Evolutionary conservation across 2,888 invertebrate species (phyloP), one percentile per base, ranked within the genome.

Genomic region (Ganaspis brasiliensis): DNA sequence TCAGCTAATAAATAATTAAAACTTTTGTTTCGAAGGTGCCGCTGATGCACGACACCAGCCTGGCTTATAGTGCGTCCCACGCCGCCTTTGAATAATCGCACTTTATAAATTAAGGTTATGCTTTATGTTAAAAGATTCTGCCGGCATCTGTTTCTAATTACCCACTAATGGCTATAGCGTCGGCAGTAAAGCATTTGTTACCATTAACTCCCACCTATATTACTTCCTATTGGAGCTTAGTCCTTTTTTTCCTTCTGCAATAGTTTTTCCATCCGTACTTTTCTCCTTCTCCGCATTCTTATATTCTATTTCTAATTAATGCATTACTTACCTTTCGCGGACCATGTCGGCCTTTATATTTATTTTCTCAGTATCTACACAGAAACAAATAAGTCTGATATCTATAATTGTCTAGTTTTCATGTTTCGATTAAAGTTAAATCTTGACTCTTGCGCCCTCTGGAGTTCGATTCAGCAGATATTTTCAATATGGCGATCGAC

Each of bases 131-230:
- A 91, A 91, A 91, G 91, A 91, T 91, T 91, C 90, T 67, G 88
- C 89, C 91, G 88, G 91, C 91, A 91, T 91, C 91, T 91, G 91
- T 91, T 91, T 91, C 91, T 91, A 91, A 91, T 91, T 91, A 91
- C 91, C 91, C 90, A 89, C 88, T 91, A 91, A 91, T 91, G 90
- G 91, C 89, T 89, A 87, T 89, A 86, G 83, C 86, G 86, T 52
- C 26, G 59, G 57, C 59, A 59, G 59, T 73, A 49, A 73, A 73
- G 49, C 59, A 59, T 61, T 73, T 73, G 56, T 40, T 59, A 73
- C 73, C 45, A 73, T 73, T 73, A 73, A 59, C 59, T 45, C 37
- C 73, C 81, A 81, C 81, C 79, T 79, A 80, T 78, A 78, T 21
- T 8, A 14, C 12, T 24, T 56, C 56, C 12, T 67, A 67, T 67